A percentile compares a stretch with the other conserved stretches of the same genome.
phyloP scores from a whole-genome alignment of 2,888 invertebrate genomes.

The Sericinus montela region DNA sequence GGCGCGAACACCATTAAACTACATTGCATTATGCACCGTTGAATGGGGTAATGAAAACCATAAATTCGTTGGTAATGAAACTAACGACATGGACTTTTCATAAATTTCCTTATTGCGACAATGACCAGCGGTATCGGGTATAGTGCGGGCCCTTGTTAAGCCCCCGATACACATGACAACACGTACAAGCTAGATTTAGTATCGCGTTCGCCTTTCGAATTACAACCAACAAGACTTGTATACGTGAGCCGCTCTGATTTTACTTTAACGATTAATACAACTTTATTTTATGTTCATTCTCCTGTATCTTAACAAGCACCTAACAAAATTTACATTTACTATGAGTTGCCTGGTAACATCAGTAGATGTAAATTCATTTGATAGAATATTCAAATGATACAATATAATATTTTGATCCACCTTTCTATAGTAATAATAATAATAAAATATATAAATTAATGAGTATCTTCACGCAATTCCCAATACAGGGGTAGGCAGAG shows the following conservation, averaged over 20 bases:
- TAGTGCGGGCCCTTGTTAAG: slow-evolving; percentile 21
- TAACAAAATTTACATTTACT: slow-evolving; percentile 17
- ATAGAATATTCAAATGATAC: neutral
- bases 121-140: slow-evolving; percentile 6
- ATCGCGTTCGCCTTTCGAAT: slow-evolving; percentile 20
- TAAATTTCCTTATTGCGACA: slow-evolving; percentile 6
- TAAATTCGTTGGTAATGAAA: slow-evolving; percentile 9
- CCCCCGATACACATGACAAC: slow-evolving; percentile 19
- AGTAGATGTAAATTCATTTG: slow-evolving; percentile 1
- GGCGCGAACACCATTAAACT: neutral
- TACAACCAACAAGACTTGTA: slow-evolving; percentile 16
- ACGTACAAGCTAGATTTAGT: slow-evolving; percentile 22
- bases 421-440: too few species aligned
- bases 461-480: too few species aligned
- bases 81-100: slow-evolving; percentile 9
- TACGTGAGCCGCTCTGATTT: slow-evolving; percentile 15
- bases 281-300: slow-evolving; percentile 18
- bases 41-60: neutral
- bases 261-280: slow-evolving; percentile 17
- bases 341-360: slow-evolving; percentile 4
- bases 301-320: slow-evolving; percentile 9
- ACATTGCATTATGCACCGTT: neutral
- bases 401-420: too few species aligned
- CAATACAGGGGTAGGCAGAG: too few species aligned
- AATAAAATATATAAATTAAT: too few species aligned